A percentile compares a stretch with the other conserved stretches of the same genome.
These are phyloP conservation scores for Climacteris rufus DNA, from an alignment of 2,113 vertebrate genomes.

Conservation along the genomic window DNA sequence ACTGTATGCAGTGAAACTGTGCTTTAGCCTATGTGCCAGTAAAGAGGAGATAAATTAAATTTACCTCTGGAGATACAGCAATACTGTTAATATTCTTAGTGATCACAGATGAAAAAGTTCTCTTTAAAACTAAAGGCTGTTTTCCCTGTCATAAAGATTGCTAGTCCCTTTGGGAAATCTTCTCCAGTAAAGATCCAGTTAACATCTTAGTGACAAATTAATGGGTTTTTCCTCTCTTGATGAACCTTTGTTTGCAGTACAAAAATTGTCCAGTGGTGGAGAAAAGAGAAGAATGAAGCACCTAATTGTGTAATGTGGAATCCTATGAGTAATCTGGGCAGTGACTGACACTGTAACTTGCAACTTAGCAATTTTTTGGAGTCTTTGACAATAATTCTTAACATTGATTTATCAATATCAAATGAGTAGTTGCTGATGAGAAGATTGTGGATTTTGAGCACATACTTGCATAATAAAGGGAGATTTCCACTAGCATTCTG, in stretches of 20 bases:
- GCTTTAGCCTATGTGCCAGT: background rate
- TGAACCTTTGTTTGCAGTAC: background rate
- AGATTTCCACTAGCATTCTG: background rate
- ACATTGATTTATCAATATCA: background rate
- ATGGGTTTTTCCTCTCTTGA: background rate
- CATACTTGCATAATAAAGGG: background rate
- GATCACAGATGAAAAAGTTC: background rate
- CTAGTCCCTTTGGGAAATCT: background rate
- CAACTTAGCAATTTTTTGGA: background rate
- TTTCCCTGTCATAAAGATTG: background rate
- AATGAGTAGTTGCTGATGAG: background rate
- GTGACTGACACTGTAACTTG: background rate
- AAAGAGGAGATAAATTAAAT: background rate
- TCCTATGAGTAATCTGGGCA: background rate
- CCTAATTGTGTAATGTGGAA: background rate
- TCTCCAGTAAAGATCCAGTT: background rate
- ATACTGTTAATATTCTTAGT: background rate
- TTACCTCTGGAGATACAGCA: background rate
- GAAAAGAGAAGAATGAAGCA: background rate
- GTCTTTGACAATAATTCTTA: background rate
- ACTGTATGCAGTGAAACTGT: background rate
- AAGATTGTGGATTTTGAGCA: background rate
- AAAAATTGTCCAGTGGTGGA: background rate
- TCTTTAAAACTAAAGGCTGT: background rate
- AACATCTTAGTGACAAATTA: background rate